Evolutionary conservation across 1,140 invertebrate genomes (phyloP).

Genomic region (Agrypnia vestita): DNA sequence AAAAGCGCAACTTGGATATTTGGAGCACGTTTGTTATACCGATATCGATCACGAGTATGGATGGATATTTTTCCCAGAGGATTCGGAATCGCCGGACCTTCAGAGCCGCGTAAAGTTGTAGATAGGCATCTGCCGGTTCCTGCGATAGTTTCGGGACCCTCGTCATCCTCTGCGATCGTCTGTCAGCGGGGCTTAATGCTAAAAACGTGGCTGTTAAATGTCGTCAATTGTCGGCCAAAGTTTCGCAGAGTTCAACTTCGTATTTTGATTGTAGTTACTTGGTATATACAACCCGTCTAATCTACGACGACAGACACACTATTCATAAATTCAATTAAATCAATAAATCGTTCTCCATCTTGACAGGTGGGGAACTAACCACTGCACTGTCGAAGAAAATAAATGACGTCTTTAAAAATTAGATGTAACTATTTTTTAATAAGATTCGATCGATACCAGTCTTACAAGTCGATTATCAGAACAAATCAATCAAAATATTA

Average conservation of each 20-base stretch:
- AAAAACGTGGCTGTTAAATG: conserved; percentile 34
- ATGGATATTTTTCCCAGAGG: conserved; percentile 4
- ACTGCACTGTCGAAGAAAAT: no score
- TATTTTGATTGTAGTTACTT: neutral
- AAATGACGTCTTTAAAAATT: no score
- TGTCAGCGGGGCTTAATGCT: conserved; percentile 42
- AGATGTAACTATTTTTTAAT: no score
- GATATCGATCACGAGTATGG: conserved; percentile 40
- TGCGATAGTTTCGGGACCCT: conserved; percentile 19
- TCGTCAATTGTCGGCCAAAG: conserved; percentile 28
- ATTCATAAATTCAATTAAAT: no score
- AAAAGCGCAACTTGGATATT: conserved; percentile 9
- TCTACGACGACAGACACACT: no score
- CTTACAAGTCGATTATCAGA: no score
- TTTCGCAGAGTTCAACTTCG: neutral
- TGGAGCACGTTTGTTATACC: conserved; percentile 30
- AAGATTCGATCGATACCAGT: no score
- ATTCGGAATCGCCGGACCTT: neutral
- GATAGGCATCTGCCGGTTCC: conserved; percentile 24
- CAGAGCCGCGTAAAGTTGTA: neutral
- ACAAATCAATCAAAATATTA: no score
- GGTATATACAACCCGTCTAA: no score
- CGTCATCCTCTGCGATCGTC: conserved; percentile 24
- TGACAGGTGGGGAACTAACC: no score
- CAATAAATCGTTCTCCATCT: no score